These are phyloP conservation scores for Hormaphis cornu DNA, from an alignment of 1,140 invertebrate species.

Conservation along the genomic window DNA sequence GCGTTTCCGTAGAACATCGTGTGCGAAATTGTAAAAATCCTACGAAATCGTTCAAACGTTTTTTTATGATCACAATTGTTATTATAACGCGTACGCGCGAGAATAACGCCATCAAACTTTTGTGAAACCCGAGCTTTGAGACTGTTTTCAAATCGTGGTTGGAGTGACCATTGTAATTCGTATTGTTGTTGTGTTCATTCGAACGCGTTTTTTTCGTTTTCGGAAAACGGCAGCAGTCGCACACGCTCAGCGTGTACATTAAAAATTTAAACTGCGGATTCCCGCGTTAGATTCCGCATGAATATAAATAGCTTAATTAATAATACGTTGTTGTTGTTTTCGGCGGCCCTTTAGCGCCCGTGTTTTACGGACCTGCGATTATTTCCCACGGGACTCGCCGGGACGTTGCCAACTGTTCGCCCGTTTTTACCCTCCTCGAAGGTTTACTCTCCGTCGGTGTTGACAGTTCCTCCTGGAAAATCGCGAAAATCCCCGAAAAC, in stretches of 20 bases:
- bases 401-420: not conserved
- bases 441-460: not conserved
- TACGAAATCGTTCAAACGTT: too few relatives aligned
- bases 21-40: too few relatives aligned
- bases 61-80: too few relatives aligned
- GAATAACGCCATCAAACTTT: too few relatives aligned
- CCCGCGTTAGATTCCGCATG: not conserved
- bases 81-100: too few relatives aligned
- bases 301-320: slow-evolving; percentile 31
- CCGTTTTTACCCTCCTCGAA: slow-evolving; percentile 1
- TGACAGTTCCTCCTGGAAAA: too few relatives aligned
- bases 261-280: slow-evolving; percentile 1
- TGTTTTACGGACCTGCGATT: not conserved
- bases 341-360: not conserved
- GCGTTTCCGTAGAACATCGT: too few relatives aligned
- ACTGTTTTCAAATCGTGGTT: too few relatives aligned
- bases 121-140: too few relatives aligned
- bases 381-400: slow-evolving; percentile 24
- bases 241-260: too few relatives aligned
- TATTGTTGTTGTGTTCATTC: not conserved
- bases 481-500: too few relatives aligned
- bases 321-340: slow-evolving; percentile 7
- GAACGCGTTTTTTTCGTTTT: not conserved
- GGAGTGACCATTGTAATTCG: not conserved
- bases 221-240: not conserved